Conservation (phyloP, 2,113 vertebrate genomes). For the Australoheros scitulus region DNA sequence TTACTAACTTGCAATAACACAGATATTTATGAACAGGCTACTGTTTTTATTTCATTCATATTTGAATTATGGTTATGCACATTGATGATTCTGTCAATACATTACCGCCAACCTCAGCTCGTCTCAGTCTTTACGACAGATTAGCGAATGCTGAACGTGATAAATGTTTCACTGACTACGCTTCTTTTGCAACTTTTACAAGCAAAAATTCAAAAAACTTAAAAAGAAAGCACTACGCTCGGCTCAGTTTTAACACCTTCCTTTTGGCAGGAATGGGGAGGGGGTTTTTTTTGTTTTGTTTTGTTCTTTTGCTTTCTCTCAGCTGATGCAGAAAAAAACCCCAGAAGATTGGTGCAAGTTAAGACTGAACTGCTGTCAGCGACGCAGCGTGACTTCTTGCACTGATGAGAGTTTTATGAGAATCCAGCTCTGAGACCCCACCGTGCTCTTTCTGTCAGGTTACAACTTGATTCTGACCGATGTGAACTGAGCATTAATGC, state of each 20-base stretch:
- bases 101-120: background rate
- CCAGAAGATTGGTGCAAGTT: background rate
- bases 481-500: slow-evolving; percentile 5
- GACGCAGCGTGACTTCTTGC: slow-evolving; percentile 10
- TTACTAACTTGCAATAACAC: too few relatives aligned
- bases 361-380: slow-evolving; percentile 30
- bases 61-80: background rate
- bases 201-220: background rate
- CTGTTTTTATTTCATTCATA: background rate
- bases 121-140: background rate
- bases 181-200: background rate
- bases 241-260: background rate
- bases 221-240: background rate
- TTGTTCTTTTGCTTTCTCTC: background rate
- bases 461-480: slow-evolving; percentile 34
- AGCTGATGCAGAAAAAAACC: background rate
- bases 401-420: slow-evolving; percentile 24
- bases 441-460: slow-evolving; percentile 4
- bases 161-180: background rate
- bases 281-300: too few relatives aligned
- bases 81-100: background rate
- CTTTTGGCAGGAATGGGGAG: background rate
- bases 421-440: slow-evolving; percentile 1
- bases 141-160: background rate
- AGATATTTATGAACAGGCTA: too few relatives aligned